Evolutionary conservation across 2,113 vertebrate genomes (phyloP), one percentile per base, ranked within the genome.

Genomic region (Brachionichthys hirsutus): DNA sequence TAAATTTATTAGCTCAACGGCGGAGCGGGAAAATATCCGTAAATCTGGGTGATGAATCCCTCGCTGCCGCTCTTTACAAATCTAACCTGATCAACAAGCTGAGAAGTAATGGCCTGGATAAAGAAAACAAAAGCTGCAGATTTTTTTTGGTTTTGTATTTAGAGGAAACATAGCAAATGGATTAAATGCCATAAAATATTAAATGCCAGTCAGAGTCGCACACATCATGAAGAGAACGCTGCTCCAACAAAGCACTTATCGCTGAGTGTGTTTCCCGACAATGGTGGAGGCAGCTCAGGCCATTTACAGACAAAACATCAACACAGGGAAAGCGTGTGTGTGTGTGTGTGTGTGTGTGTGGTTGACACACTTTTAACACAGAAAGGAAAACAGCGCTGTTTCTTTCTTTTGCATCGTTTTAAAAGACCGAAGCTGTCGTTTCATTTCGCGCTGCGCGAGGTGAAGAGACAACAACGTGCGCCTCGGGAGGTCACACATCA

Each of bases 161-260:
- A 53, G 67, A 73, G 49, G 54, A 85, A 84, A 86, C 85, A 88
- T 78, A 86, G 80, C 87, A 85, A 88, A 86, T 87, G 82, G 81
- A 90, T 89, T 88, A 90, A 85, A 84, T 70, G 75, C 47, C 67
- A 87, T 90, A 63, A 90, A 90, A 90, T 88, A 89, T 90, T 90
- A 82, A 90, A 83, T 74, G 68, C 22, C 75, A 78, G 73, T 77
- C 80, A 58, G 75, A 80, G 78, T 84, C 80, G n/a, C 80, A 78
- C 82, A 62, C 84, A 70, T 86, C 82, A 79, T 22, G 49, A 49
- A 65, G 44, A 43, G 50, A 77, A 81, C 75, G 46, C 13, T 34
- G 54, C 67, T 75, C 66, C 72, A 75, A 84, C 76, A 78, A 77
- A 86, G 83, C 88, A 89, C 87, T 89, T 88, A 90, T 83, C 62